phyloP scores from a whole-genome alignment of 2,797 vertebrate species.

The Gymnothorax javanicus region DNA sequence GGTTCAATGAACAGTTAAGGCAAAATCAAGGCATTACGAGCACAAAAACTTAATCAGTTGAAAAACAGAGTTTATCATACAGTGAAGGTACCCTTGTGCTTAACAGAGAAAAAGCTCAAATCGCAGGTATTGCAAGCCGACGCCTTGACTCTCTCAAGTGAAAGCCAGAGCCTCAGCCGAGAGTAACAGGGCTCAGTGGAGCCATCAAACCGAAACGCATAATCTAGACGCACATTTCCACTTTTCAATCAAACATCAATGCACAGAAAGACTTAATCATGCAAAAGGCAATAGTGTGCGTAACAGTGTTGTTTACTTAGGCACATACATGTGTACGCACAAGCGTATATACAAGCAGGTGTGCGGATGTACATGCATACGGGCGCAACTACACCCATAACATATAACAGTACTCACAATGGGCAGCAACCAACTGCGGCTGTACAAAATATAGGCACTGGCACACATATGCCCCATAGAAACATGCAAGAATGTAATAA shows the following conservation, averaged over 20 bases:
- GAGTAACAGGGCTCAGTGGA: background rate
- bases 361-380: background rate
- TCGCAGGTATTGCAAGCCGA: too few relatives aligned
- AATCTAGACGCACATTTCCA: background rate
- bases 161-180: background rate
- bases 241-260: background rate
- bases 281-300: background rate
- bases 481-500: background rate
- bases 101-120: too few relatives aligned
- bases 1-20: too few relatives aligned
- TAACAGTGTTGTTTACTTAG: background rate
- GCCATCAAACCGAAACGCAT: background rate
- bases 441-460: background rate
- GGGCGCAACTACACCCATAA: background rate
- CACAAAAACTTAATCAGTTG: too few relatives aligned
- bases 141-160: background rate
- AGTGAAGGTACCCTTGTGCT: too few relatives aligned
- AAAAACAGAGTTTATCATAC: too few relatives aligned
- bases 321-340: background rate
- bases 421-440: background rate
- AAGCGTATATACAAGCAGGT: background rate
- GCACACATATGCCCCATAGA: background rate
- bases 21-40: too few relatives aligned
- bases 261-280: background rate
- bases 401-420: background rate